Evolutionary conservation across 1,140 invertebrate species (phyloP), one percentile per base, ranked within the genome.

Genomic region (Euwallacea similis): DNA sequence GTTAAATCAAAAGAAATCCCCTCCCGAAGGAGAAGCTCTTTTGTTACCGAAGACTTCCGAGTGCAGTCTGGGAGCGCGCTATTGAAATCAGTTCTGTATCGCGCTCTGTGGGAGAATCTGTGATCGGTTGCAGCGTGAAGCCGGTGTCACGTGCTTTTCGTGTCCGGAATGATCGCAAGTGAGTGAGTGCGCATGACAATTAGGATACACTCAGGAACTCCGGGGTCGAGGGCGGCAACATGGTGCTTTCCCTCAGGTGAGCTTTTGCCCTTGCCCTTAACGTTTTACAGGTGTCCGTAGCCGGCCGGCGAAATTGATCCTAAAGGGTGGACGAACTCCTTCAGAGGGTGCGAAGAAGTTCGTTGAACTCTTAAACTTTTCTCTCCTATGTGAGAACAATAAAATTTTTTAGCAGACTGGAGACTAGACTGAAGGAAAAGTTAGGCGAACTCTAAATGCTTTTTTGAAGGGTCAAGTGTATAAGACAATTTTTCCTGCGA

Each of bases 21-120:
- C 71, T 75, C 76, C 74, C 73, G 73, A 75, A 72, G 77, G 73
- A 74, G 73, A 73, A 68, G 43, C 61, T 77, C 75, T 79, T 79
- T 77, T 76, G 74, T 77, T 75, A 69, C 76, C 77, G 77, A 78
- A 78, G 77, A 77, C 74, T 75, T 77, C 77, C 77, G 77, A 78
- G 71, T 76, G 74, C 73, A 71, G 72, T 64, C 60, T 73, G 72
- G 11, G 65, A 60, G 68, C 74, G 70, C 46, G 59, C 68, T 68
- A 66, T 75, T 72, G 70, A 71, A 71, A 76, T 77, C 73, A 77
- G 77, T 77, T 72, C 74, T 76, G 75, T 73, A 70, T 73, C 73
- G 75, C 72, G 72, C 77, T 71, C 74, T 73, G 70, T 71, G 72
- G 75, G 70, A 67, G 58, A 74, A 69, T 74, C 70, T 72, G 72